A percentile compares a stretch with the other conserved stretches of the same genome.
phyloP scores from a whole-genome alignment of 2,888 invertebrate genomes.

The Drosophila paramelanica region DNA sequence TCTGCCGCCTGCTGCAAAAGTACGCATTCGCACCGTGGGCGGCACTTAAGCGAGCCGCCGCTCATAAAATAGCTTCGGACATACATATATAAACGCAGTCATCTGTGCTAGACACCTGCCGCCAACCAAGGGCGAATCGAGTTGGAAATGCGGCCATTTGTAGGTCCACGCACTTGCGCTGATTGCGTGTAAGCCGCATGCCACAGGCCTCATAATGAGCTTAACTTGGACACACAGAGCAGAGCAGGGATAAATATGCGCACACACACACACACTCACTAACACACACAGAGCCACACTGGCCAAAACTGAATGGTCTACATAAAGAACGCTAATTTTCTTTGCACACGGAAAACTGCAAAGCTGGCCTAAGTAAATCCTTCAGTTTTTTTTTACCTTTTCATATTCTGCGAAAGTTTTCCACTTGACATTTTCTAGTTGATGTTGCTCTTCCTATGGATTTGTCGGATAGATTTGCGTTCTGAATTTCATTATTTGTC shows the following conservation, averaged over 20 bases:
- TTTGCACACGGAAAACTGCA: conserved; percentile 1
- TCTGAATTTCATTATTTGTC: conserved; percentile 71
- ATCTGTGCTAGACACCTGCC: conserved; percentile 5
- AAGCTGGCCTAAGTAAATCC: conserved; percentile 17
- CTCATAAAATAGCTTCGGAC: conserved; percentile 12
- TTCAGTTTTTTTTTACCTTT: conserved; percentile 2
- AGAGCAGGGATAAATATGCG: background rate
- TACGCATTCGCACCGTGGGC: conserved; percentile 20
- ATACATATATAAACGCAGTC: conserved; percentile 11
- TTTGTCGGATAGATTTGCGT: conserved; percentile 35
- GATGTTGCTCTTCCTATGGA: conserved; percentile 30
- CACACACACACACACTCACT: conserved; percentile 11
- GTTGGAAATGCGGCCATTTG: conserved; percentile 5
- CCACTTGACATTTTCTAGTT: conserved; percentile 22
- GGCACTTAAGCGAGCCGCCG: conserved; percentile 18
- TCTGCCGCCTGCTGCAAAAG: background rate
- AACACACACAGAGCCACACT: conserved; percentile 1
- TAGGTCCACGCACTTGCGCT: conserved; percentile 40
- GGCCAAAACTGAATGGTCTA: conserved; percentile 3
- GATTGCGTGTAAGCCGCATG: conserved; percentile 56
- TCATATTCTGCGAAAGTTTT: conserved; percentile 32
- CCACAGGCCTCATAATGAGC: conserved; percentile 66
- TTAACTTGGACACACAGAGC: conserved; percentile 43
- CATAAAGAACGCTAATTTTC: conserved; percentile 31
- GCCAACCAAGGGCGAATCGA: background rate